Percentiles rank a stretch among this genome's conserved stretches.
Evolutionary conservation across 2,888 invertebrate species (phyloP).

Genomic region (Rapana venosa): DNA sequence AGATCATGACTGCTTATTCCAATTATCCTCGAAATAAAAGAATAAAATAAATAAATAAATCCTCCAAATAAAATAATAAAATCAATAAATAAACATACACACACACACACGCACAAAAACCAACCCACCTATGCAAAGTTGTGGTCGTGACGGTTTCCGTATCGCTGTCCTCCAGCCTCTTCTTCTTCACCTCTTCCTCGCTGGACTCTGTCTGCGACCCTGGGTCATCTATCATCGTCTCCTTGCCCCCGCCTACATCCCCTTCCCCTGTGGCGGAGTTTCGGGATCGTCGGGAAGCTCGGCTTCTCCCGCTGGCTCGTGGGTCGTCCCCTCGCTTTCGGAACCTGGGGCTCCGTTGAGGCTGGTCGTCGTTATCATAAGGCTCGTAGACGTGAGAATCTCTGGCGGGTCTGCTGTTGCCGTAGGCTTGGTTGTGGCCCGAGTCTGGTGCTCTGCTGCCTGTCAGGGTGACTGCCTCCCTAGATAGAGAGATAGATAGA

Average conservation of each 20-base stretch:
- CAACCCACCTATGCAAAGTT: not conserved
- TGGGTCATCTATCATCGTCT: not conserved
- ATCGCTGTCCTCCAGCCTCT: too few relatives aligned
- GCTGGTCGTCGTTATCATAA: not conserved
- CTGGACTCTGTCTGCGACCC: not conserved
- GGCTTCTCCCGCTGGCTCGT: constrained; percentile 4
- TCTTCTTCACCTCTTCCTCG: constrained; percentile 43
- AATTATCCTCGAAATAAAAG: too few relatives aligned
- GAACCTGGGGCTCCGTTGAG: constrained; percentile 12
- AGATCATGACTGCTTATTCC: too few relatives aligned
- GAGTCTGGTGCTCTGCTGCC: not conserved
- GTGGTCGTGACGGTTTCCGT: not conserved
- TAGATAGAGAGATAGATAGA: too few relatives aligned
- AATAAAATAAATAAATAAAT: too few relatives aligned
- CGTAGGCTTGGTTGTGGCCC: not conserved
- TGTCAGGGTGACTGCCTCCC: too few relatives aligned
- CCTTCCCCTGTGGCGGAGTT: constrained; percentile 10
- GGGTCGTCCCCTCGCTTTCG: constrained; percentile 20
- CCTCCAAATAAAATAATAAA: too few relatives aligned
- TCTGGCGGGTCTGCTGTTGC: not conserved
- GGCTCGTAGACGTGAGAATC: constrained; percentile 40
- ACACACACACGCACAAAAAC: too few relatives aligned
- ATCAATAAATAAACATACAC: too few relatives aligned
- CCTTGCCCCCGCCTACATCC: constrained; percentile 12
- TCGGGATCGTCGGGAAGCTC: not conserved